Evolutionary conservation across 2,113 vertebrate species (phyloP).

Genomic region (Cyphomyrus plagiostoma): DNA sequence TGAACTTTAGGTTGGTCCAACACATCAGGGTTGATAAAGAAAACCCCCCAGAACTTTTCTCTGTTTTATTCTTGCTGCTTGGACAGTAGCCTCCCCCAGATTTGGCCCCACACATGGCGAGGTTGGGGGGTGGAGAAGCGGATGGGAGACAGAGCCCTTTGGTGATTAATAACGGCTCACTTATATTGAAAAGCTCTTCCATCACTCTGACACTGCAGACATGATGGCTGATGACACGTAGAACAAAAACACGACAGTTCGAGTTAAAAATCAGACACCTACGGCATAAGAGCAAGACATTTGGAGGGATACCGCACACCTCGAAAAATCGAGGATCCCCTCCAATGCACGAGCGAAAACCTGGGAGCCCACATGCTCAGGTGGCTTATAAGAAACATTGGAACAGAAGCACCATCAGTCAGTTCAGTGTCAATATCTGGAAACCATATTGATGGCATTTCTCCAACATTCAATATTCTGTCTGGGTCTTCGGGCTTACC

Average conservation of each 20-base stretch:
- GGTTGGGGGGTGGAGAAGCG: neutral
- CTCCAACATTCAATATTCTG: neutral
- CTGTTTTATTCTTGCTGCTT: neutral
- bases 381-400: neutral
- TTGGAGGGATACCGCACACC: neutral
- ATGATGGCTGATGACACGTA: neutral
- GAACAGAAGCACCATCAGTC: neutral
- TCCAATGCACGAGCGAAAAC: neutral
- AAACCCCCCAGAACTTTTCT: neutral
- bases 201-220: neutral
- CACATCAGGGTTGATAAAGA: neutral
- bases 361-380: neutral
- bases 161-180: slow-evolving; percentile 16
- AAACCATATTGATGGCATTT: neutral
- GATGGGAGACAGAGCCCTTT: neutral
- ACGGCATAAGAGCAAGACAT: neutral
- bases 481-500: neutral
- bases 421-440: neutral
- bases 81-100: neutral
- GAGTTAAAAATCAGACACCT: neutral
- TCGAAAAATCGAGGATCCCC: neutral
- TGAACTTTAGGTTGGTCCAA: neutral
- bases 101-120: neutral
- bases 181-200: neutral
- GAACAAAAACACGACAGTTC: neutral